phyloP scores from a whole-genome alignment of 2,797 vertebrate species.

The Hemitrygon akajei region DNA sequence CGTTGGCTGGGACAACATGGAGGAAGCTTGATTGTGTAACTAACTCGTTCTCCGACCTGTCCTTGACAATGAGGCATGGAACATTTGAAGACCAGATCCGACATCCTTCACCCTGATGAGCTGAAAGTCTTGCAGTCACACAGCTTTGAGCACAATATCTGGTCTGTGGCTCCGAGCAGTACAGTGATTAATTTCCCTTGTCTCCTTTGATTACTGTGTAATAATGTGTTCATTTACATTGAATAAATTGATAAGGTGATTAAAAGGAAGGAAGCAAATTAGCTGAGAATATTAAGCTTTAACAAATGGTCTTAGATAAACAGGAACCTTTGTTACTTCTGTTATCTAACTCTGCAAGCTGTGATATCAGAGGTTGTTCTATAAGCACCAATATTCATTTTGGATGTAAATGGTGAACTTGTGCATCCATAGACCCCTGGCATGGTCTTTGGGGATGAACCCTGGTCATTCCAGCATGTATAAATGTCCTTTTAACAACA shows the following conservation, averaged over 20 bases:
- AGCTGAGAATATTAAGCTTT: slow-evolving; percentile 16
- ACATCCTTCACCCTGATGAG: slow-evolving; percentile 11
- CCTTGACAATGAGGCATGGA: background rate
- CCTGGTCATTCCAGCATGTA: background rate
- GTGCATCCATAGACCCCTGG: too few species aligned
- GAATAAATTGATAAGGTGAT: slow-evolving; percentile 6
- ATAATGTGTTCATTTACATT: slow-evolving; percentile 20
- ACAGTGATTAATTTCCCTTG: background rate
- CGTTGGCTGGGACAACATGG: background rate
- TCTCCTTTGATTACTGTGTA: background rate
- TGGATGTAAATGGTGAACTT: background rate
- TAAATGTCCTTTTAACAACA: background rate
- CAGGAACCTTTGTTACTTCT: background rate
- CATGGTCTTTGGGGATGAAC: background rate
- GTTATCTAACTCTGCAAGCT: slow-evolving; percentile 1
- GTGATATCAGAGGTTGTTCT: background rate
- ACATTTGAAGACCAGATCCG: background rate
- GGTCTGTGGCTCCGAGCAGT: background rate
- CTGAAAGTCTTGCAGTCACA: background rate
- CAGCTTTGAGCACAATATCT: too few species aligned
- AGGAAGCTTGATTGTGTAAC: background rate
- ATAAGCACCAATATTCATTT: background rate
- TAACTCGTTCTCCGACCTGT: background rate
- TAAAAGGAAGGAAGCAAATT: slow-evolving; percentile 4
- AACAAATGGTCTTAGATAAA: background rate